These are phyloP conservation scores for Haliaeetus albicilla DNA, from an alignment of 2,797 vertebrate species.

Conservation along the genomic window DNA sequence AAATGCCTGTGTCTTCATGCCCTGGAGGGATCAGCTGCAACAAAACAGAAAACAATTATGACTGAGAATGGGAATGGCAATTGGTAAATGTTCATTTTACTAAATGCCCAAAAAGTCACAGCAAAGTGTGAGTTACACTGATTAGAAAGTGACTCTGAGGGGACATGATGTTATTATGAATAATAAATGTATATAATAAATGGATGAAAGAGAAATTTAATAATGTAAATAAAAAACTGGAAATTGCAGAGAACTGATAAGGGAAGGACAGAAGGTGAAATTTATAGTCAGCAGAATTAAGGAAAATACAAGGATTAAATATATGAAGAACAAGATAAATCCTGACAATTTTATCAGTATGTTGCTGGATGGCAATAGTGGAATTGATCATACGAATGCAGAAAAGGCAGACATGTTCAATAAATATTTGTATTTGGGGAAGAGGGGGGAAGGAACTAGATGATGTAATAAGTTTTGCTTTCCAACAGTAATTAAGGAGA, in stretches of 20 bases:
- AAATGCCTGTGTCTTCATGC: background rate
- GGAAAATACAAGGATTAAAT: conserved; percentile 9
- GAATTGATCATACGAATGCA: background rate
- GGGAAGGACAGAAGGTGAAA: background rate
- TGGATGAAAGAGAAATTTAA: background rate
- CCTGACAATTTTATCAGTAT: background rate
- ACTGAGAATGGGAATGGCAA: background rate
- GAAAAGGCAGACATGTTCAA: background rate
- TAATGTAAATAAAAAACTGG: background rate
- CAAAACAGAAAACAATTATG: background rate
- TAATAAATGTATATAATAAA: background rate
- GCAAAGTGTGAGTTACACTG: background rate
- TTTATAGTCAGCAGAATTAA: background rate
- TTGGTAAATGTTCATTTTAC: background rate
- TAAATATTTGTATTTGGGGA: conserved; percentile 3
- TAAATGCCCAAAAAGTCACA: background rate
- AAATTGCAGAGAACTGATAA: background rate
- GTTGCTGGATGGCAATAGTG: background rate
- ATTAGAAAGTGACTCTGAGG: background rate
- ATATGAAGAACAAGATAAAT: background rate
- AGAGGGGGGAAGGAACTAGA: background rate
- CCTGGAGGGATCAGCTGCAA: background rate
- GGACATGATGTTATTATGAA: background rate
- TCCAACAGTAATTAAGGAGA: background rate
- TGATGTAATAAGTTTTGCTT: conserved; percentile 5